Conservation (phyloP, 2,797 vertebrate genomes). For the Echeneis naucrates region DNA sequence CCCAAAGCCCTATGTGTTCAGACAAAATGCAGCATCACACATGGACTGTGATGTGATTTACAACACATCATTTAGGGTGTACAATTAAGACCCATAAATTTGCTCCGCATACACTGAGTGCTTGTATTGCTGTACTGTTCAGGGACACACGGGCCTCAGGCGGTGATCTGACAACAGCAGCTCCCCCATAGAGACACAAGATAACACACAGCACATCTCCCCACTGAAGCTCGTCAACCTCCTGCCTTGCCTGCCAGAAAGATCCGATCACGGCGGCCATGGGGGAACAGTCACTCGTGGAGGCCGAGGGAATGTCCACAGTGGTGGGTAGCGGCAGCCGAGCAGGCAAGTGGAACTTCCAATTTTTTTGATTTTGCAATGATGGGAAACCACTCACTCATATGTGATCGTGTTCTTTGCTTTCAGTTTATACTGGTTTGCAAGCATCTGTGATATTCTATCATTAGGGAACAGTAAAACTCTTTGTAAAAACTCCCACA, state of each 20-base stretch:
- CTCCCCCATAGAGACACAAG: constrained; percentile 38
- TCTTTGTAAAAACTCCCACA: constrained; percentile 48
- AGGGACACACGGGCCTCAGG: constrained; percentile 51
- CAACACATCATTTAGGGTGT: constrained; percentile 55
- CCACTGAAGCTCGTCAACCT: constrained; percentile 15
- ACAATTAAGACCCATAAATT: constrained; percentile 71
- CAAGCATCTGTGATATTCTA: constrained; percentile 45
- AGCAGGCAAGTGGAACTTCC: constrained; percentile 40
- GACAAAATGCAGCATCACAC: constrained; percentile 36
- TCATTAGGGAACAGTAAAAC: constrained; percentile 55
- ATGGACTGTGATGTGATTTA: constrained; percentile 67
- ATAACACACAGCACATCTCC: constrained; percentile 38
- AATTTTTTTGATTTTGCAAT: constrained; percentile 37
- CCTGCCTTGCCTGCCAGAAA: constrained; percentile 37
- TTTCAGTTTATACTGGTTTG: constrained; percentile 45
- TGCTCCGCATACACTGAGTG: constrained; percentile 53
- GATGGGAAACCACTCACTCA: constrained; percentile 57
- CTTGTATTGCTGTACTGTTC: constrained; percentile 48
- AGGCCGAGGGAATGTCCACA: constrained; percentile 29
- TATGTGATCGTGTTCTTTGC: constrained; percentile 39
- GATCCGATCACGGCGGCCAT: constrained; percentile 48
- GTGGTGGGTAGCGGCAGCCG: constrained; percentile 17
- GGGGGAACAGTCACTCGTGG: constrained; percentile 52
- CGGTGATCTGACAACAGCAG: constrained; percentile 38
- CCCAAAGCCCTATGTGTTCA: constrained; percentile 28